phyloP scores from a whole-genome alignment of 2,888 invertebrate species.

The Anthophora plumipes region DNA sequence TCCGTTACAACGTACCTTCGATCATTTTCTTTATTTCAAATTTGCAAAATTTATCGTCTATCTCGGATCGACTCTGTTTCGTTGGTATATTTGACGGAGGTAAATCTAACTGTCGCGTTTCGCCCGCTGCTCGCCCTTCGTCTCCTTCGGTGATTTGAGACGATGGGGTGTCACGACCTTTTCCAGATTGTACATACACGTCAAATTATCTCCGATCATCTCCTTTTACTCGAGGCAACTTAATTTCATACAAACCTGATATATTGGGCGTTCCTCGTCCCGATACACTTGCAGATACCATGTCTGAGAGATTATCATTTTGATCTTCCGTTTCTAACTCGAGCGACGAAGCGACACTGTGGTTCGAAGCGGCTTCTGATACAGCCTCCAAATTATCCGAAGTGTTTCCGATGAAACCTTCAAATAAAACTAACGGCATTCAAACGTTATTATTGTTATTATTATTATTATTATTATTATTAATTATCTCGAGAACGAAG shows the following conservation, averaged over 20 bases:
- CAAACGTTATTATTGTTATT: constrained; percentile 4
- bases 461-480: background rate
- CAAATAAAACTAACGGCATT: constrained; percentile 79
- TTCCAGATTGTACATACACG: background rate
- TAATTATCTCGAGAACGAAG: too few relatives aligned
- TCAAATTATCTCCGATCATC: background rate
- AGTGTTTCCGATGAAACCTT: constrained; percentile 94
- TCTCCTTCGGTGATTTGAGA: constrained; percentile 93
- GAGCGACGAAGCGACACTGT: constrained; percentile 95
- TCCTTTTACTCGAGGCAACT: background rate
- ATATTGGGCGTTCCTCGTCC: constrained; percentile 97
- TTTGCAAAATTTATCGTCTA: constrained; percentile 99
- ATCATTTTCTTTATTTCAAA: constrained; percentile 94
- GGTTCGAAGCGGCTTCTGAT: constrained; percentile 97
- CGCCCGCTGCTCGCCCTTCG: constrained; percentile 81
- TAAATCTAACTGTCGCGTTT: constrained; percentile 81
- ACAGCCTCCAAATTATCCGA: constrained; percentile 98
- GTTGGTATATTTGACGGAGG: constrained; percentile 84
- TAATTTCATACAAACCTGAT: constrained; percentile 86
- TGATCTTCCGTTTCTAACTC: constrained; percentile 95
- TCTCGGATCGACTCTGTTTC: constrained; percentile 96
- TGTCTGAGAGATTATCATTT: constrained; percentile 97
- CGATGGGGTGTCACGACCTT: constrained; percentile 97
- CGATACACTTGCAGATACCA: constrained; percentile 97
- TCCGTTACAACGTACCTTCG: constrained; percentile 84